Base-by-base conservation (phyloP, 2,888 invertebrate genomes). In the Orthosia gothica region DNA sequence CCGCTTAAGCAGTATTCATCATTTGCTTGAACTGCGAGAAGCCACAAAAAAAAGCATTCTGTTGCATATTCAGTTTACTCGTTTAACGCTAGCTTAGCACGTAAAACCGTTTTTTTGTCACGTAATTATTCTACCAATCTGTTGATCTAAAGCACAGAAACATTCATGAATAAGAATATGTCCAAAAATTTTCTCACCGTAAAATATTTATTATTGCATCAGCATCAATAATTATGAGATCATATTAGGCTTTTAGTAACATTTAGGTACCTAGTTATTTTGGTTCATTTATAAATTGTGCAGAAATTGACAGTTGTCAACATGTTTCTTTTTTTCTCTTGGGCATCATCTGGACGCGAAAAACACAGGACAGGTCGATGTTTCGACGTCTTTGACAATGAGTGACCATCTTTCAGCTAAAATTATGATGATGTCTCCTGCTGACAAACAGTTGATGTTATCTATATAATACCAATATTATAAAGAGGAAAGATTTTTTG, bases 11-110 rank as follows among this genome's bases (percentile, higher is more conserved):
- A n/a, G n/a, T n/a, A n/a, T n/a, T n/a, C n/a, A n/a, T n/a, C n/a
- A n/a, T n/a, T n/a, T n/a, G n/a, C n/a, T n/a, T n/a, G n/a, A n/a
- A n/a, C n/a, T n/a, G n/a, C n/a, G n/a, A n/a, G n/a, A n/a, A n/a
- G n/a, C n/a, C n/a, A n/a, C n/a, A n/a, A n/a, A n/a, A n/a, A n/a
- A n/a, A 70, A 59, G 15, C 52, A 0, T n/a, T n/a, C 52, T 59
- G 32, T 79, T 70, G 54, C 71, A 75, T 79, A 71, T 75, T 75
- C 15, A 54, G 54, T 54, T 54, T 50, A 72, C 72, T 65, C 59
- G n/a, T 76, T 72, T 71, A 79, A 74, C 64, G 59, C 62, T 26
- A 26, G 50, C 50, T 64, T 63, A 77, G 50, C 49, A 18, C 26
- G 40, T 47, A 7, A 45, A 52, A 69, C 15, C 11, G 13, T 58